These are phyloP conservation scores for Taenaris catops DNA, from an alignment of 2,888 invertebrate genomes.

Conservation along the genomic window DNA sequence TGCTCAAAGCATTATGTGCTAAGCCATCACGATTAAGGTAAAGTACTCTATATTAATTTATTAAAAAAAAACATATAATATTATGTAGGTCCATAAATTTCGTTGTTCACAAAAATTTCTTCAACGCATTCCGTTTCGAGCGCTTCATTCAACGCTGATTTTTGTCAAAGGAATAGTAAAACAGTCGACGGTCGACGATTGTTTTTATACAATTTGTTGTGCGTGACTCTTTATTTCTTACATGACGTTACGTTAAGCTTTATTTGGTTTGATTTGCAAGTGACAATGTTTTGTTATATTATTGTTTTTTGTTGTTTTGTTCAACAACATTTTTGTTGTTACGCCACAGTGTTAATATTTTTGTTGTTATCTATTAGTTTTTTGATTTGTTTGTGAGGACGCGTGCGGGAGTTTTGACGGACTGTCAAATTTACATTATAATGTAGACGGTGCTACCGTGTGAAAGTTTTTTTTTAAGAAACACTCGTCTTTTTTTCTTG, in stretches of 20 bases:
- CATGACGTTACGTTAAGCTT: conserved; percentile 42
- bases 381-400: conserved; percentile 39
- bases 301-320: conserved; percentile 43
- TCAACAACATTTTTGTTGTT: conserved; percentile 43
- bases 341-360: conserved; percentile 45
- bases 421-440: conserved; percentile 73
- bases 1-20: too few species aligned
- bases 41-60: conserved; percentile 5
- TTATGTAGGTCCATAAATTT: conserved; percentile 38
- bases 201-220: conserved; percentile 74
- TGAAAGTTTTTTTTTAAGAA: conserved; percentile 47
- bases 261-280: conserved; percentile 69
- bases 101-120: conserved; percentile 30
- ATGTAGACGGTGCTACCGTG: conserved; percentile 43
- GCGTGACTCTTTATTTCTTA: conserved; percentile 52
- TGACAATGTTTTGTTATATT: conserved; percentile 62
- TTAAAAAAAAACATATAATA: conserved; percentile 1
- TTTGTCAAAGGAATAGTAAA: conserved; percentile 73
- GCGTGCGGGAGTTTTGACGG: conserved; percentile 69
- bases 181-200: conserved; percentile 62
- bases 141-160: conserved; percentile 72
- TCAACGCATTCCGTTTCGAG: conserved; percentile 66
- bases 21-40: too few species aligned
- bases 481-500: too few species aligned
- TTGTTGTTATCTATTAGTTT: conserved; percentile 51